These are phyloP conservation scores for Chaenogobius annularis DNA, from an alignment of 2,113 vertebrate species.

Conservation along the genomic window DNA sequence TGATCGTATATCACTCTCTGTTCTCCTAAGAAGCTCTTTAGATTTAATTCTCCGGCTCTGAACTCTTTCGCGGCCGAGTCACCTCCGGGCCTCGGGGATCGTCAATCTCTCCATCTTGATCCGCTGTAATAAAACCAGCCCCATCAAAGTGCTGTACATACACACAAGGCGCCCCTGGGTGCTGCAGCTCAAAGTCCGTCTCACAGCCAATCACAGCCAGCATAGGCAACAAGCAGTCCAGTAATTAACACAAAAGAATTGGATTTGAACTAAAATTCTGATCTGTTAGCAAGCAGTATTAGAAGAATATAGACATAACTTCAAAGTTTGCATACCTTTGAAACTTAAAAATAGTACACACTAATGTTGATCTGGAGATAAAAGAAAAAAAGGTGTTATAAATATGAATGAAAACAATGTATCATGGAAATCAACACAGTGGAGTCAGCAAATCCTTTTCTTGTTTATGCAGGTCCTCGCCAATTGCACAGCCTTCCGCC, in stretches of 20 bases:
- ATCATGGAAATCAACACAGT: no score
- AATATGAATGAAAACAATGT: no score
- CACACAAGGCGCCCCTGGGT: slow-evolving; percentile 20
- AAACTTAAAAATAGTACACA: no score
- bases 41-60: slow-evolving; percentile 45
- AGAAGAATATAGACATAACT: no score
- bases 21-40: slow-evolving; percentile 37
- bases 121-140: slow-evolving; percentile 50
- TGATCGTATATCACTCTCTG: slow-evolving; percentile 8
- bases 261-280: not conserved
- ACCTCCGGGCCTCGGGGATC: slow-evolving; percentile 35
- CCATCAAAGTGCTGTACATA: slow-evolving; percentile 35
- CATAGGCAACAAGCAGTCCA: slow-evolving; percentile 12
- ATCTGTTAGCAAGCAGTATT: not conserved
- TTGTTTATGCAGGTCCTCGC: no score
- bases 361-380: no score
- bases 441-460: no score
- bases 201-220: slow-evolving; percentile 39
- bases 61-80: slow-evolving; percentile 34
- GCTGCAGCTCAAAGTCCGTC: slow-evolving; percentile 35
- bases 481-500: no score
- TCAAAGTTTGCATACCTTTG: no score
- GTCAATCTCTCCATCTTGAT: slow-evolving; percentile 46
- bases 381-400: no score
- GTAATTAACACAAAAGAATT: slow-evolving; percentile 57